Percentiles rank a stretch among this genome's conserved stretches.
These are phyloP conservation scores for Tenthredo amoena DNA, from an alignment of 2,888 invertebrate species.

Conservation along the genomic window DNA sequence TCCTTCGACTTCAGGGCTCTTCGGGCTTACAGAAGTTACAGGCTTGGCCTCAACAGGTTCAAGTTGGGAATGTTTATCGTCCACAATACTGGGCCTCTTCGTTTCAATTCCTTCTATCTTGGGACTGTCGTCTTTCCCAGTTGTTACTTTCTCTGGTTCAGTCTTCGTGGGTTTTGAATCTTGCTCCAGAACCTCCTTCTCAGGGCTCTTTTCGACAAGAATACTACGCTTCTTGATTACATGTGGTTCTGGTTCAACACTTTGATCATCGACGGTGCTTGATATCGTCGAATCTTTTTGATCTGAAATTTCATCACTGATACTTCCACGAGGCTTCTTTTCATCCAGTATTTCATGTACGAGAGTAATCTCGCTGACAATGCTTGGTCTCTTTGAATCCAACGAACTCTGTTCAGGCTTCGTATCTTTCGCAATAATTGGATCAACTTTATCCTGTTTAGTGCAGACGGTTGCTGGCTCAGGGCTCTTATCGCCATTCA, in stretches of 20 bases:
- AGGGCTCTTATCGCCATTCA: conserved; percentile 56
- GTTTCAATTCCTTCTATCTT: neutral
- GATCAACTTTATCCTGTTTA: conserved; percentile 31
- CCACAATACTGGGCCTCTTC: neutral
- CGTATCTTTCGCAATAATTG: conserved; percentile 6
- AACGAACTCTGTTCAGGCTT: neutral
- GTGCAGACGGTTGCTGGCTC: conserved; percentile 33
- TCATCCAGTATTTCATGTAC: neutral
- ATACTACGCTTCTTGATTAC: conserved; percentile 43
- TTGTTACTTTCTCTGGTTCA: conserved; percentile 3
- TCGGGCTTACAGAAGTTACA: neutral
- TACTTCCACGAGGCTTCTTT: conserved; percentile 19
- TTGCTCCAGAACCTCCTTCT: neutral
- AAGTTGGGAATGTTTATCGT: conserved; percentile 5
- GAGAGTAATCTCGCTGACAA: neutral
- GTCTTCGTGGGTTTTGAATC: neutral
- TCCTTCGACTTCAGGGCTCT: conserved; percentile 7
- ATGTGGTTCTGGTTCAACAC: conserved; percentile 1
- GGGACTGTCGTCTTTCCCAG: conserved; percentile 5
- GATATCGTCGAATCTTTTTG: neutral
- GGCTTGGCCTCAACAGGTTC: neutral
- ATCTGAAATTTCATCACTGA: neutral
- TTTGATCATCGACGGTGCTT: conserved; percentile 8
- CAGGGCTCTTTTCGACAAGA: neutral
- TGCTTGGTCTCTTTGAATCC: conserved; percentile 32